These are phyloP conservation scores for Sula dactylatra DNA, from an alignment of 2,113 vertebrate species.

Conservation along the genomic window DNA sequence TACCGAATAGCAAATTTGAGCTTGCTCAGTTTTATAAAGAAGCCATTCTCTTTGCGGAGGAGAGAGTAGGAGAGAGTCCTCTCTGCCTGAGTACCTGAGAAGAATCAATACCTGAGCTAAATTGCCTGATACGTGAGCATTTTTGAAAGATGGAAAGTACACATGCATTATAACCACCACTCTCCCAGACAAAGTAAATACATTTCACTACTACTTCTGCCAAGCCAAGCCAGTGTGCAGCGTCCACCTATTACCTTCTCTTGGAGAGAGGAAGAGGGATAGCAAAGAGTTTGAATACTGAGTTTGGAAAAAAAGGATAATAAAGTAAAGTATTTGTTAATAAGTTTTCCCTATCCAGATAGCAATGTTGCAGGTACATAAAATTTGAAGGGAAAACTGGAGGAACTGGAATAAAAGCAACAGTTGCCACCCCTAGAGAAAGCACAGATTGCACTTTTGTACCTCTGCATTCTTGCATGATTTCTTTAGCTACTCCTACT, in stretches of 20 bases:
- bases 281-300: not conserved
- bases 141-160: not conserved
- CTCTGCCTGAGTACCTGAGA: not conserved
- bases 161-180: not conserved
- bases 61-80: not conserved
- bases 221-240: not conserved
- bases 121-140: not conserved
- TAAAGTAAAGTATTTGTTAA: not conserved
- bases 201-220: not conserved
- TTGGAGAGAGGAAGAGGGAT: not conserved
- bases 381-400: not conserved
- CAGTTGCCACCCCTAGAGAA: not conserved
- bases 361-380: not conserved
- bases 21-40: not conserved
- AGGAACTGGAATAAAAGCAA: not conserved
- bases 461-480: not conserved
- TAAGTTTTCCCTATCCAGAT: not conserved
- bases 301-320: not conserved
- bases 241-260: not conserved
- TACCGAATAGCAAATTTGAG: not conserved
- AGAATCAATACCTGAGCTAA: not conserved
- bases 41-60: not conserved
- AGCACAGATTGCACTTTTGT: not conserved
- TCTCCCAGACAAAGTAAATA: no score
- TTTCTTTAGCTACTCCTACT: not conserved